Evolutionary conservation across 2,113 vertebrate genomes (phyloP).

Genomic region (Alethe diademata): DNA sequence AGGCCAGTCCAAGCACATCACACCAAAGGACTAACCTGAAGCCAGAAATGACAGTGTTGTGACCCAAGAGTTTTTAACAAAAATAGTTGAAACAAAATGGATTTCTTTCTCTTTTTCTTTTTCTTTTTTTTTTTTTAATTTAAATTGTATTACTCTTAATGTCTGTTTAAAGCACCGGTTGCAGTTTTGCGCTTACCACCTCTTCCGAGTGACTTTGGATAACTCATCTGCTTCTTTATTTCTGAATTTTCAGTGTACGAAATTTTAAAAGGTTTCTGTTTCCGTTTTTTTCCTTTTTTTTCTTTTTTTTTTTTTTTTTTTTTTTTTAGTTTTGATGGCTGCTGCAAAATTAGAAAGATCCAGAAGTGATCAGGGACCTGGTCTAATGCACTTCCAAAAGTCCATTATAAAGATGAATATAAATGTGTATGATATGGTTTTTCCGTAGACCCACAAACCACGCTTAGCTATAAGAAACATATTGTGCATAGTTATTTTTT

Average conservation of each 20-base stretch:
- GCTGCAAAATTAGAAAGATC: constrained; percentile 80
- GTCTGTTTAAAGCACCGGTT: constrained; percentile 73
- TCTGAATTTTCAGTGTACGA: constrained; percentile 55
- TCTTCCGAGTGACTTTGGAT: constrained; percentile 68
- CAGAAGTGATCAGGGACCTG: constrained; percentile 74
- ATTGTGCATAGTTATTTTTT: constrained; percentile 92
- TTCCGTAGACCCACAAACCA: constrained; percentile 76
- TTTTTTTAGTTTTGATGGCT: constrained; percentile 39
- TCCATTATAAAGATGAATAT: constrained; percentile 81
- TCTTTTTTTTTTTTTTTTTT: background rate
- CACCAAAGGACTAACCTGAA: constrained; percentile 63
- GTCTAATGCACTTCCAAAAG: constrained; percentile 80
- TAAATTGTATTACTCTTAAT: constrained; percentile 50
- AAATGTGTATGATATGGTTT: constrained; percentile 75
- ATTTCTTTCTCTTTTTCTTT: background rate
- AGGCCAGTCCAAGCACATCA: constrained; percentile 66
- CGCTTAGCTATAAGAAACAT: constrained; percentile 77
- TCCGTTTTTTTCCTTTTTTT: background rate
- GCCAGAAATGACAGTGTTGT: constrained; percentile 41
- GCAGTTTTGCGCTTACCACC: constrained; percentile 50
- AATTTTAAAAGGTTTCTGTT: constrained; percentile 54
- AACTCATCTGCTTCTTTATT: constrained; percentile 64
- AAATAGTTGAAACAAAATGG: constrained; percentile 30
- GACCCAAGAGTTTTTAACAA: constrained; percentile 49
- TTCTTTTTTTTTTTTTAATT: background rate